Evolutionary conservation across 2,113 vertebrate species (phyloP), one percentile per base, ranked within the genome.

Genomic region (Grus americana): DNA sequence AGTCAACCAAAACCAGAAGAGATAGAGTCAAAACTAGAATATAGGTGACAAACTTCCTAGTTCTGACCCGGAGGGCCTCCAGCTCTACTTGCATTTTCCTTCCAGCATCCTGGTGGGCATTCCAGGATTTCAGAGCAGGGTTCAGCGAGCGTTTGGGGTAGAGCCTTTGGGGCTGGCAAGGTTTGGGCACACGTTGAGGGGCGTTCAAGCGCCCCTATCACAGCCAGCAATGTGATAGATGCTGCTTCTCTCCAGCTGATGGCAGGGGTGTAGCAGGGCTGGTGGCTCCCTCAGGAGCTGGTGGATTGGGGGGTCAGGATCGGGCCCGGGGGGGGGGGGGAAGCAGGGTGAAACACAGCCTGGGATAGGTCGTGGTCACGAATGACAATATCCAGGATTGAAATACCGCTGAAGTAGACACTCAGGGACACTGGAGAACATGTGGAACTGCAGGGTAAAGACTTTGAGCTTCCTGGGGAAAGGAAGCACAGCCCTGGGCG

Each of bases 271-370:
- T 10, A 15, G 40, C 12, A 8, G 40, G 32, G 34, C 42, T 21
- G 42, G 27, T 26, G 42, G 27, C n/a, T 49, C 17, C 42, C 42
- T 49, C 42, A 21, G 42, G 15, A 55, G 15, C 27, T 7, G 32
- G 34, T 1, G 6, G 9, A 5, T 26, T 42, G 40, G 17, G 16
- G 7, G 79, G 18, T 22, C 55, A 61, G 36, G 66, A 49, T 34
- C 0, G 1, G 44, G 44, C 22, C 32, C 1, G 2, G 17, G 6
- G 5, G 6, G 26, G 6, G 8, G 26, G 6, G 8, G 20, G 20
- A 38, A 27, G 14, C 5, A 10, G 36, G 29, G 6, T 40, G 11
- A 27, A 21, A 65, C 10, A 1, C 70, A 55, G 34, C 30, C 67
- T 44, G 47, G 47, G 57, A 19, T 3, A 15, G 52, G 63, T 42